Evolutionary conservation across 2,113 vertebrate species (phyloP).

Genomic region (Xenopus tropicalis): UCB_Xtro_10.0 CM004445.2:106868501-106869000

Average conservation of each 20-base stretch:
- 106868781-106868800: no score
- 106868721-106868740: no score
- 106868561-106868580: conserved; percentile 16
- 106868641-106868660: no score
- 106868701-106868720: no score
- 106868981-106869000: conserved; percentile 73
- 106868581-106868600: conserved; percentile 5
- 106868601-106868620: conserved; percentile 10
- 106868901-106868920: conserved; percentile 75
- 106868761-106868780: no score
- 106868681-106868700: no score
- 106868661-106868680: no score
- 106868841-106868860: background rate
- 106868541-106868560: conserved; percentile 20
- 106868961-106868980: conserved; percentile 73
- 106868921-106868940: conserved; percentile 84
- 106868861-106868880: conserved; percentile 66
- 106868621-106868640: background rate
- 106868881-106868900: conserved; percentile 68
- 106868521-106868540: conserved; percentile 82
- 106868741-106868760: no score
- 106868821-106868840: no score
- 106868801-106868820: no score
- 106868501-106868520: conserved; percentile 94
- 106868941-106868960: conserved; percentile 89